Base-by-base conservation (phyloP, 35 echinoderm and acorn worm genomes). In the Anneissia japonica region DNA sequence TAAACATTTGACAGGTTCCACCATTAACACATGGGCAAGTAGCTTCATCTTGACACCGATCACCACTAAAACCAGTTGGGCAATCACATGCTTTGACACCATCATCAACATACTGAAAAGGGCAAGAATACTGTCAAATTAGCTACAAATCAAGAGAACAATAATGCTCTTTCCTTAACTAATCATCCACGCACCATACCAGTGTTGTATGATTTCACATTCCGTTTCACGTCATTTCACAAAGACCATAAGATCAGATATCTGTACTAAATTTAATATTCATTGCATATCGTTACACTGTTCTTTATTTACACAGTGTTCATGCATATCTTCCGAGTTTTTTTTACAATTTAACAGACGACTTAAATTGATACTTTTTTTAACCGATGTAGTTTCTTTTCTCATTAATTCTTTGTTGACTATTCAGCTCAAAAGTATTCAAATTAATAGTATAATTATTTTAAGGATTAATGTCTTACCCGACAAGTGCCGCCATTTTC, bases 401-500 rank as follows among this genome's bases (percentile, higher is more conserved):
- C 21, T 64, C 51, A 9, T 64, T 4, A 43, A 43, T 4, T 43
- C 14, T 43, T 43, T 6, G 14, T 23, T 64, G 26, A 64, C 26
- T 64, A 64, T 64, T 64, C 26, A 16, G 51, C 6, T 64, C 26
- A 23, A 45, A 45, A 45, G 40, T 7, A 45, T 45, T 45, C 16
- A 45, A 16, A 45, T 45, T 7, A 45, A 4, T 45, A 45, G 4
- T 45, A 7, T 45, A 16, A 45, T 45, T 16, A n/a, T n/a, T n/a
- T n/a, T n/a, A n/a, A n/a, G n/a, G n/a, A n/a, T n/a, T n/a, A n/a
- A n/a, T 64, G 5, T 28, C 94, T 93, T 90, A 97, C 94, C 75
- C 85, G 72, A 51, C 91, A 92, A 45, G 94, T 92, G 26, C 85
- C 94, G 9, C 94, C 94, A 85, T 97, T 97, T 43, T 83, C 31